phyloP scores from a whole-genome alignment of 1,140 invertebrate genomes.

The Drosophila mayri region DNA sequence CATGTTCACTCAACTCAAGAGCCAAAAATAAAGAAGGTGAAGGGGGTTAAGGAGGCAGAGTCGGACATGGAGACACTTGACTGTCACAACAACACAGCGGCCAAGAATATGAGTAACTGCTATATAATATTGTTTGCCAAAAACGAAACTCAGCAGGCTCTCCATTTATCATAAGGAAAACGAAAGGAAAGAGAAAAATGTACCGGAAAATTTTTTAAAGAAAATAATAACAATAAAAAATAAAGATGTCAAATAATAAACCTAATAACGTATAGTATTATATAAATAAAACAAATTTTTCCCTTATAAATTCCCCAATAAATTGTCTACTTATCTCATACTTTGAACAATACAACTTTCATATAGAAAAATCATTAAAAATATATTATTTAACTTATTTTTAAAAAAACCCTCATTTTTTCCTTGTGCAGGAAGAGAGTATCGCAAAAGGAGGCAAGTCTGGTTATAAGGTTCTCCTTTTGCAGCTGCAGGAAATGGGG shows the following conservation, averaged over 20 bases:
- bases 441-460: neutral
- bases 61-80: slow-evolving; percentile 30
- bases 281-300: neutral
- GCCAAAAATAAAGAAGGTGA: slow-evolving; percentile 9
- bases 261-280: too few relatives aligned
- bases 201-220: neutral
- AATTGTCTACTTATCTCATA: neutral
- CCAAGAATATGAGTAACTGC: slow-evolving; percentile 79
- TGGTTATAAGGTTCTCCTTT: slow-evolving; percentile 40
- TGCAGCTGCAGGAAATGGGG: slow-evolving; percentile 57
- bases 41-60: slow-evolving; percentile 5
- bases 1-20: slow-evolving; percentile 54
- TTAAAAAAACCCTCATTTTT: neutral
- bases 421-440: slow-evolving; percentile 5
- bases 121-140: slow-evolving; percentile 78
- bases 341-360: neutral
- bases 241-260: slow-evolving; percentile 17
- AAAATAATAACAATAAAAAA: neutral
- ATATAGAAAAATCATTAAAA: neutral
- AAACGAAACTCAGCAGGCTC: slow-evolving; percentile 45
- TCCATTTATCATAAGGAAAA: slow-evolving; percentile 41
- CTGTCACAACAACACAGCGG: slow-evolving; percentile 77
- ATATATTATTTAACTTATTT: neutral
- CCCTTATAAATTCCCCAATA: neutral
- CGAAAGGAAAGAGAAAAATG: neutral